Percentiles rank a stretch among this genome's conserved stretches.
These are phyloP conservation scores for Pachyseris speciosa DNA, from an alignment of 64 coral and sea anemone genomes.

Conservation along the genomic window DNA sequence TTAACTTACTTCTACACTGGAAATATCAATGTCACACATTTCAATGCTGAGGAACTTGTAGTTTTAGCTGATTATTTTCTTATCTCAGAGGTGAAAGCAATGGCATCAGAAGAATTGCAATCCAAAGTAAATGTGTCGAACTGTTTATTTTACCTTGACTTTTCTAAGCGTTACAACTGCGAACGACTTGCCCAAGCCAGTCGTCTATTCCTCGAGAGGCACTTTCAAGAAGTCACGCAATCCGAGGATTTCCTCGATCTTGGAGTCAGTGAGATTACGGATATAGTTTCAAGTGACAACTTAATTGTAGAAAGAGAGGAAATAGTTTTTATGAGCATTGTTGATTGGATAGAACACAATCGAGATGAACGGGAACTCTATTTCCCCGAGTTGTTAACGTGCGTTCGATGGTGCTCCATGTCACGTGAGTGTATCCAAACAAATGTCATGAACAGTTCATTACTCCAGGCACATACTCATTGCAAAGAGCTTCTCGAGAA, in stretches of 20 bases:
- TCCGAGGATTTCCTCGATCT: conserved; percentile 22
- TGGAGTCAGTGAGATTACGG: background rate
- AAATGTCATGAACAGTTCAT: background rate
- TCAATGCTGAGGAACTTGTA: conserved; percentile 53
- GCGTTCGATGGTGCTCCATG: conserved; percentile 13
- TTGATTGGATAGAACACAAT: conserved; percentile 17
- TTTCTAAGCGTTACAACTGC: conserved; percentile 56
- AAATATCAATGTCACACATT: conserved; percentile 20
- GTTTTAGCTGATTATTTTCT: conserved; percentile 66
- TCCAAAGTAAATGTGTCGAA: conserved; percentile 44
- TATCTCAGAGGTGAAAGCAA: conserved; percentile 46
- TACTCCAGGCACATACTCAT: background rate
- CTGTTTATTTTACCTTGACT: conserved; percentile 50
- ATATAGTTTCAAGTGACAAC: conserved; percentile 36
- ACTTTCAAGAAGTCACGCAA: conserved; percentile 33
- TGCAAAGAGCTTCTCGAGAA: background rate
- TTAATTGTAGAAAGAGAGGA: conserved; percentile 5
- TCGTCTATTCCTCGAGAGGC: conserved; percentile 14
- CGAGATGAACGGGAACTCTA: background rate
- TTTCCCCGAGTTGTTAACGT: background rate
- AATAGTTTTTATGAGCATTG: background rate
- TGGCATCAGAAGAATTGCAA: conserved; percentile 21
- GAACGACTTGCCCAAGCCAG: background rate
- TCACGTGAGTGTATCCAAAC: background rate
- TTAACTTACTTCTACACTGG: conserved; percentile 65